Percentiles rank a stretch among this genome's conserved stretches.
Evolutionary conservation across 2,888 invertebrate species (phyloP).

Genomic region (Elegia similella): DNA sequence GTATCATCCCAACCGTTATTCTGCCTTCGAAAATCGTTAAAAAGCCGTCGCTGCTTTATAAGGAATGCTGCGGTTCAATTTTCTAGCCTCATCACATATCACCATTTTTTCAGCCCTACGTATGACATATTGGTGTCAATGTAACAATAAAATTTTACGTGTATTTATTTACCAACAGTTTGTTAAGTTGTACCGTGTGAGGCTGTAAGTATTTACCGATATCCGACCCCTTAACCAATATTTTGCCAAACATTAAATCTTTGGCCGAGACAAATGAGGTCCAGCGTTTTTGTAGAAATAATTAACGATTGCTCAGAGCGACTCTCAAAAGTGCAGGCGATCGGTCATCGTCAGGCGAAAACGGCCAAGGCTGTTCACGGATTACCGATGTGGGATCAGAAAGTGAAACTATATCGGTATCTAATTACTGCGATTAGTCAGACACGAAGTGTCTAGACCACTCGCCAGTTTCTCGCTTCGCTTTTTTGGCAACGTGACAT

Average conservation of each 20-base stretch:
- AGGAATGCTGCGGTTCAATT: constrained; percentile 65
- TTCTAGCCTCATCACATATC: constrained; percentile 65
- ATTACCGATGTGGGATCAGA: constrained; percentile 53
- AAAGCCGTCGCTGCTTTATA: constrained; percentile 62
- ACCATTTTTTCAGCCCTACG: constrained; percentile 62
- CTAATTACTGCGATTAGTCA: constrained; percentile 64
- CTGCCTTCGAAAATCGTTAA: constrained; percentile 67
- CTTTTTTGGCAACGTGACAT: constrained; percentile 59
- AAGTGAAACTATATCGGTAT: constrained; percentile 65
- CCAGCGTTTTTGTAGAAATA: constrained; percentile 35
- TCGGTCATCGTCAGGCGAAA: constrained; percentile 35
- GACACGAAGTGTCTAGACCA: constrained; percentile 45
- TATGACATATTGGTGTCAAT: constrained; percentile 72
- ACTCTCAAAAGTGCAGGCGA: constrained; percentile 25
- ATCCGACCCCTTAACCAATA: constrained; percentile 70
- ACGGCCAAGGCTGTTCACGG: constrained; percentile 56
- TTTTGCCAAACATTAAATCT: constrained; percentile 57
- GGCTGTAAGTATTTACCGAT: constrained; percentile 56
- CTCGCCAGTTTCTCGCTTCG: constrained; percentile 53
- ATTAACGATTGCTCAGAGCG: constrained; percentile 34
- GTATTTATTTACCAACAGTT: constrained; percentile 54
- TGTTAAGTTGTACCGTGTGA: constrained; percentile 43
- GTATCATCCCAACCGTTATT: constrained; percentile 62
- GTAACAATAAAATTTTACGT: constrained; percentile 72
- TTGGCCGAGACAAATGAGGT: constrained; percentile 48